A percentile compares a stretch with the other conserved stretches of the same genome.
Evolutionary conservation across 2,888 invertebrate species (phyloP).

Genomic region (Acanthopleura granulata): DNA sequence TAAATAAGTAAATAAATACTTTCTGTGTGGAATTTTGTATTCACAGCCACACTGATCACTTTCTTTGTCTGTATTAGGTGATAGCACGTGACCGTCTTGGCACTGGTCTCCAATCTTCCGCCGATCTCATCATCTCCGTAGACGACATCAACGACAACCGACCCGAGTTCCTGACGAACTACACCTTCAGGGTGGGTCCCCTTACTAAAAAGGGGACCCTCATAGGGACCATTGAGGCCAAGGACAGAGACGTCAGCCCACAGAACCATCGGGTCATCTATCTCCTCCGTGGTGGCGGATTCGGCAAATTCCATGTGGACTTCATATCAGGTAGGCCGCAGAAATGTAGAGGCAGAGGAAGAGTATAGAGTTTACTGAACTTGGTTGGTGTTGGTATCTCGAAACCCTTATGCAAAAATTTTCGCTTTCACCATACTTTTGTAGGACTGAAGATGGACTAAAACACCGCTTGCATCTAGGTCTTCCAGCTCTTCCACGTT

Average conservation of each 20-base stretch:
- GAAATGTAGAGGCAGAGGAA: constrained; percentile 1
- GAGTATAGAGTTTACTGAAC: neutral
- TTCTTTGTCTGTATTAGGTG: constrained; percentile 19
- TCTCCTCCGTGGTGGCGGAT: constrained; percentile 30
- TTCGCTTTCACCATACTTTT: too few species aligned
- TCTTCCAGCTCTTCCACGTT: too few species aligned
- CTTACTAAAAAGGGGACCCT: constrained; percentile 22
- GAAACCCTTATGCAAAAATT: too few species aligned
- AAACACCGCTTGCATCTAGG: too few species aligned
- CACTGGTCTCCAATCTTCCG: constrained; percentile 21
- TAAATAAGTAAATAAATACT: too few species aligned
- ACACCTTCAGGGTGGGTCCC: constrained; percentile 23
- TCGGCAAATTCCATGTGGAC: constrained; percentile 30
- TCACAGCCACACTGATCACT: too few species aligned
- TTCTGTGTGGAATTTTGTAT: too few species aligned
- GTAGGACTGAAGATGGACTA: too few species aligned
- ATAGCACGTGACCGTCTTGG: constrained; percentile 28
- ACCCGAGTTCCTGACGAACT: constrained; percentile 25
- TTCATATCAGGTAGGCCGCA: constrained; percentile 27
- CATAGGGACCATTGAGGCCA: constrained; percentile 25
- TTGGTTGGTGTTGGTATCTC: too few species aligned
- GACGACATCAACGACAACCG: constrained; percentile 31
- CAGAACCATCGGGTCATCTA: constrained; percentile 35
- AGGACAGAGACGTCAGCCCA: constrained; percentile 24
- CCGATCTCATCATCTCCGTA: constrained; percentile 28